Evolutionary conservation across 2,113 vertebrate genomes (phyloP).

Genomic region (Sapayoa aenigma): DNA sequence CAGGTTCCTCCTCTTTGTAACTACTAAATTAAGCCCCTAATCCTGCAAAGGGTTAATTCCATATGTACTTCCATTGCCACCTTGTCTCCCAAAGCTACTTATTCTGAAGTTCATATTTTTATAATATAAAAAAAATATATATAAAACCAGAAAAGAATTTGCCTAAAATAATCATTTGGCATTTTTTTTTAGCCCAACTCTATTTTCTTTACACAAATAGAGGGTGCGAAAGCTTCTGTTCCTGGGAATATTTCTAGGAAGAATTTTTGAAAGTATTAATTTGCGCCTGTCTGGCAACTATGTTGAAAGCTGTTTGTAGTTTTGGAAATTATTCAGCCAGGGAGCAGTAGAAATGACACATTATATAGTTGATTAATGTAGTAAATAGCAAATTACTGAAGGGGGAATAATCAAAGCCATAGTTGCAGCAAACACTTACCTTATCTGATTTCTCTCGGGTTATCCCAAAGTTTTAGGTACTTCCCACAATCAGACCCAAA

Average conservation of each 20-base stretch:
- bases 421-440: slow-evolving; percentile 53
- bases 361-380: slow-evolving; percentile 53
- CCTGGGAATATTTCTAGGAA: slow-evolving; percentile 24
- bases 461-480: slow-evolving; percentile 14
- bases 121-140: neutral
- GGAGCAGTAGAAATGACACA: slow-evolving; percentile 48
- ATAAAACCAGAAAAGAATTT: neutral
- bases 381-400: slow-evolving; percentile 53
- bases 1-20: neutral
- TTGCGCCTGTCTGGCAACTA: slow-evolving; percentile 49
- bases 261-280: slow-evolving; percentile 45
- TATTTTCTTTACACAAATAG: slow-evolving; percentile 10
- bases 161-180: neutral
- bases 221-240: slow-evolving; percentile 7
- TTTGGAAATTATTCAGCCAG: slow-evolving; percentile 57
- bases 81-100: neutral
- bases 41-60: neutral
- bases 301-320: slow-evolving; percentile 56
- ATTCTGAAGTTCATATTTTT: neutral
- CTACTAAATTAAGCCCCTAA: neutral
- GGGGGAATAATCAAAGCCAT: slow-evolving; percentile 52
- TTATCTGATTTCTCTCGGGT: slow-evolving; percentile 43
- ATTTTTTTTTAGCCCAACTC: neutral
- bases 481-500: slow-evolving; percentile 21
- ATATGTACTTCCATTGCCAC: neutral